A percentile compares a stretch with the other conserved stretches of the same genome.
phyloP scores from a whole-genome alignment of 1,140 invertebrate genomes.

The Habropoda laboriosa region DNA sequence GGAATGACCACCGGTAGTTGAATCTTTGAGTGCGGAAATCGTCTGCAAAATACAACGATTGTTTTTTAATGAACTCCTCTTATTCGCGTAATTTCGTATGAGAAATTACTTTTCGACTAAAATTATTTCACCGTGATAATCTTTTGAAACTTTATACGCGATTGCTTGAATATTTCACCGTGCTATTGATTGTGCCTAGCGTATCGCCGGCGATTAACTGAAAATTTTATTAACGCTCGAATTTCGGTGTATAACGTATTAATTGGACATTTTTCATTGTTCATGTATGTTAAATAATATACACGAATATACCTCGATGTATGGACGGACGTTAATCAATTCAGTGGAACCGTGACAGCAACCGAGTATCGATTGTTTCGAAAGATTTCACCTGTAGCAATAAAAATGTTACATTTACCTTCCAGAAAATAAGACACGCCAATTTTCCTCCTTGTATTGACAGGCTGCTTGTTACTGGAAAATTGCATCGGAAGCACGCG shows the following conservation, averaged over 20 bases:
- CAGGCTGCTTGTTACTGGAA: conserved; percentile 34
- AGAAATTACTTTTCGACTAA: too few relatives aligned
- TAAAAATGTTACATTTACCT: not conserved
- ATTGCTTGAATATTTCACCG: not conserved
- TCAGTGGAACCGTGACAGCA: not conserved
- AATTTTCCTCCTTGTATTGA: conserved; percentile 37
- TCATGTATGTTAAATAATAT: too few relatives aligned
- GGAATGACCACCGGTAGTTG: conserved; percentile 51
- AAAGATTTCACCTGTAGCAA: conserved; percentile 3
- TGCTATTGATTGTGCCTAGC: not conserved
- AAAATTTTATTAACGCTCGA: not conserved
- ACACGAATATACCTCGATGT: too few relatives aligned
- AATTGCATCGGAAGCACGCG: conserved; percentile 56
- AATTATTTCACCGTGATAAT: not conserved
- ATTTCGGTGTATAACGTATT: not conserved
- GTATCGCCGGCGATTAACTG: not conserved
- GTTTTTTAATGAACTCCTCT: conserved; percentile 54
- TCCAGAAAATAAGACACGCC: conserved; percentile 26
- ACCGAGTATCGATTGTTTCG: not conserved
- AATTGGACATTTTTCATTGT: not conserved
- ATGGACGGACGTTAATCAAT: too few relatives aligned
- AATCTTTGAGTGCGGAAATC: conserved; percentile 62
- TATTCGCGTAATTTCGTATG: not conserved
- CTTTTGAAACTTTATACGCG: not conserved
- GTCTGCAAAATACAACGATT: conserved; percentile 44